These are phyloP conservation scores for Chesias legatella DNA, from an alignment of 2,888 invertebrate genomes.

Conservation along the genomic window DNA sequence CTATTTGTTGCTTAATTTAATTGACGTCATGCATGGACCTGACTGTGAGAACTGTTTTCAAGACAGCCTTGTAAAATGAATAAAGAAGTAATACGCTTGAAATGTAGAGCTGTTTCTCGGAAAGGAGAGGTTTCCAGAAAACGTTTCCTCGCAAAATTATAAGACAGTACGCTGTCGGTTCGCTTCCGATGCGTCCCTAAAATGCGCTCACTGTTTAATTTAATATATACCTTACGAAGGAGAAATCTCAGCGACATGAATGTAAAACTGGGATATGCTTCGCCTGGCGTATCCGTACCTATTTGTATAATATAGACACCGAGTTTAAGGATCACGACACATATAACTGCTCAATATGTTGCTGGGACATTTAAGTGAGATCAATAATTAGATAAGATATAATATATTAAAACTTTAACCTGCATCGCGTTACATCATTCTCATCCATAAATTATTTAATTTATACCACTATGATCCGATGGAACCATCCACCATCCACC, in stretches of 20 bases:
- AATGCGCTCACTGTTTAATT: constrained; percentile 27
- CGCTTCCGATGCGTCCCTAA: constrained; percentile 17
- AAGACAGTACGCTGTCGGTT: constrained; percentile 20
- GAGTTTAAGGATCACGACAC: constrained; percentile 25
- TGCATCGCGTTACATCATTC: constrained; percentile 13
- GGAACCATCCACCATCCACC: no score
- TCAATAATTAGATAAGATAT: constrained; percentile 6
- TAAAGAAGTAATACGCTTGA: constrained; percentile 13
- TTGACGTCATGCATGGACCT: constrained; percentile 68
- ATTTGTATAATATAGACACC: constrained; percentile 33
- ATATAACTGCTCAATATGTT: constrained; percentile 18
- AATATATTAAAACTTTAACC: constrained; percentile 18
- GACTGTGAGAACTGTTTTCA: constrained; percentile 39
- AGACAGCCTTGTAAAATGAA: constrained; percentile 14
- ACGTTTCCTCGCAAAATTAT: constrained; percentile 23
- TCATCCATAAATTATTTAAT: constrained; percentile 1
- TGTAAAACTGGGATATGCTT: constrained; percentile 46
- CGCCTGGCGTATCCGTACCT: constrained; percentile 27
- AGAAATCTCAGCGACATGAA: constrained; percentile 57
- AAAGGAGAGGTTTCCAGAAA: constrained; percentile 12
- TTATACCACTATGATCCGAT: constrained; percentile 2
- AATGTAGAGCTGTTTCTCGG: constrained; percentile 3
- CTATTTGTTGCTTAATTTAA: constrained; percentile 58
- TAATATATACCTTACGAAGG: constrained; percentile 22
- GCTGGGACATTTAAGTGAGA: constrained; percentile 21